Evolutionary conservation across 2,888 invertebrate genomes (phyloP).

Genomic region (Margaritifera margaritifera): DNA sequence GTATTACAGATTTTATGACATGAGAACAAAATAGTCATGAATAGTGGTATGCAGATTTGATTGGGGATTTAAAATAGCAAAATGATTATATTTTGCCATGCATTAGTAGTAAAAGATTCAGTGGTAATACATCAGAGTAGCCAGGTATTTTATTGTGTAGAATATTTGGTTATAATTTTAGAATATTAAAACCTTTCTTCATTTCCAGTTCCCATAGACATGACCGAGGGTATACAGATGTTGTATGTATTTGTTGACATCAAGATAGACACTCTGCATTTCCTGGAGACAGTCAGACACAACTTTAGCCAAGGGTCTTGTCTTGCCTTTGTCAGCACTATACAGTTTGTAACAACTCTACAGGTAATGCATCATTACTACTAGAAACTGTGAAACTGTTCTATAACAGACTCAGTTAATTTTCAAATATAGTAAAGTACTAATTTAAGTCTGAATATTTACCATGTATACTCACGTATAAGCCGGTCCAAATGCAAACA

Average conservation of each 20-base stretch:
- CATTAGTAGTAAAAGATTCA: too few relatives aligned
- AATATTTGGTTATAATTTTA: too few relatives aligned
- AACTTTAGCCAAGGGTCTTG: constrained; percentile 73
- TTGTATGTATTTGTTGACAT: constrained; percentile 99
- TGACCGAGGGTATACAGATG: constrained; percentile 83
- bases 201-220: constrained; percentile 69
- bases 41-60: too few relatives aligned
- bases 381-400: not conserved
- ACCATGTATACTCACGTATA: too few relatives aligned
- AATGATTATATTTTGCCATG: not conserved
- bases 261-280: constrained; percentile 93
- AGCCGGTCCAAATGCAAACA: too few relatives aligned
- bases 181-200: not conserved
- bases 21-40: too few relatives aligned
- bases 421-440: too few relatives aligned
- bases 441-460: too few relatives aligned
- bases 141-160: too few relatives aligned
- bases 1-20: too few relatives aligned
- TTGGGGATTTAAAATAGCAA: too few relatives aligned
- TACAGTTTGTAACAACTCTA: constrained; percentile 96
- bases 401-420: not conserved
- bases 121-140: too few relatives aligned
- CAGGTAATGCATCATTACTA: constrained; percentile 78
- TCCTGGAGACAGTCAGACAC: constrained; percentile 87
- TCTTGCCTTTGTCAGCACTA: constrained; percentile 93